Evolutionary conservation across 1,140 invertebrate species (phyloP).

Genomic region (Ericerus pela): DNA sequence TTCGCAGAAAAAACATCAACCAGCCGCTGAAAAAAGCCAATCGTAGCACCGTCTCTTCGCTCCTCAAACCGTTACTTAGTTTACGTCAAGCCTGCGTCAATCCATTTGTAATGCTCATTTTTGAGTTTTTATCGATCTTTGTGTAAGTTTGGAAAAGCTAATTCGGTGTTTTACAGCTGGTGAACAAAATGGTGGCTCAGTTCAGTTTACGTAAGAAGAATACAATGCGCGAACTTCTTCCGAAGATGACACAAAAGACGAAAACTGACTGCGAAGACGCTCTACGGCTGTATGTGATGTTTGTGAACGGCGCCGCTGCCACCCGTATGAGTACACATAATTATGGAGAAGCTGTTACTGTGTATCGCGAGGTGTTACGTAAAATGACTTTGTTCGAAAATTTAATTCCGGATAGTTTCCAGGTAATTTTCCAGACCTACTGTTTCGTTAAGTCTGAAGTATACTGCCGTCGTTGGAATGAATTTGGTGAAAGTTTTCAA

Average conservation of each 20-base stretch:
- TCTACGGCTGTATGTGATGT: conserved; percentile 43
- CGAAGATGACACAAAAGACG: conserved; percentile 47
- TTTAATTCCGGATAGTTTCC: conserved; percentile 21
- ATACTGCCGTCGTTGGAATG: too few species aligned
- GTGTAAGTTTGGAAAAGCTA: too few species aligned
- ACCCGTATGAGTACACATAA: conserved; percentile 42
- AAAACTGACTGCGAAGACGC: conserved; percentile 46
- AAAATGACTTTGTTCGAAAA: conserved; percentile 38
- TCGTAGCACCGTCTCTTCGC: conserved; percentile 20
- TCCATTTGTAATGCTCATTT: conserved; percentile 39
- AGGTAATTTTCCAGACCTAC: too few species aligned
- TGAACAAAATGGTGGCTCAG: too few species aligned
- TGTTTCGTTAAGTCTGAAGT: too few species aligned
- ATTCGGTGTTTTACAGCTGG: too few species aligned
- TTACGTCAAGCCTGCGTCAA: conserved; percentile 58
- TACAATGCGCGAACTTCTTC: conserved; percentile 54
- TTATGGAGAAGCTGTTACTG: conserved; percentile 38
- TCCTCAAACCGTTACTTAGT: conserved; percentile 46
- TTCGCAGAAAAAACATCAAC: neutral
- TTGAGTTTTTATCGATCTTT: too few species aligned
- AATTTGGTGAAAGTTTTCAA: too few species aligned
- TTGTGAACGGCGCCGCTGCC: conserved; percentile 51
- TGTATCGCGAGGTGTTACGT: conserved; percentile 44
- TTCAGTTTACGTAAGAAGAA: too few species aligned
- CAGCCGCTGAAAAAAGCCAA: neutral